A percentile compares a stretch with the other conserved stretches of the same genome.
Conservation (phyloP, 1,140 invertebrate genomes). For the Hermetia illucens region DNA sequence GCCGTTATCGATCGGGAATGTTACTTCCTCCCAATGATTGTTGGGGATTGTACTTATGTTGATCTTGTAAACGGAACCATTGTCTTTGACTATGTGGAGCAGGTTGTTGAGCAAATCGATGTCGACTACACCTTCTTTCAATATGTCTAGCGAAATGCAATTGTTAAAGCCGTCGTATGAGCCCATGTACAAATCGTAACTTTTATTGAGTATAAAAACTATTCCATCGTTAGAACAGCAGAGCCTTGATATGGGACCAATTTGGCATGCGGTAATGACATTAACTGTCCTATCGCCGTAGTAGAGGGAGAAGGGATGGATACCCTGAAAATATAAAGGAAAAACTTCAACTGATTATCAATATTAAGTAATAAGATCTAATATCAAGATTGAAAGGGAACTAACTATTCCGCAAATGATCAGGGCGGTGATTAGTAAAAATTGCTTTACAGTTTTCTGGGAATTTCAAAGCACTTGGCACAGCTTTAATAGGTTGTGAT, state of each 20-base stretch:
- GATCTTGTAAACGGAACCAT: not conserved
- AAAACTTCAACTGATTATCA: too few species aligned
- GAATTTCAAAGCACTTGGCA: too few species aligned
- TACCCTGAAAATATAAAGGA: too few species aligned
- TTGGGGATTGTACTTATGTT: not conserved
- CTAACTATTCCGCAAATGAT: too few species aligned
- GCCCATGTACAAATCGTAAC: constrained; percentile 11
- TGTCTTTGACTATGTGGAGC: constrained; percentile 1
- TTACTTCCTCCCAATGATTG: constrained; percentile 17
- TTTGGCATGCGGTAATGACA: too few species aligned
- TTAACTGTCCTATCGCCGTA: too few species aligned
- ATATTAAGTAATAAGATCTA: too few species aligned
- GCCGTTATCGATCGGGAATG: constrained; percentile 16
- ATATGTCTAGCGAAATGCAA: not conserved
- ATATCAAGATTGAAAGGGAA: too few species aligned
- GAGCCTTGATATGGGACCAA: not conserved
- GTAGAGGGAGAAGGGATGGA: too few species aligned
- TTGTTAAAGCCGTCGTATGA: constrained; percentile 22
- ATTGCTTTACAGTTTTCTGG: too few species aligned
- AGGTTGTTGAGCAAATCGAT: not conserved
- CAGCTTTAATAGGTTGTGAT: too few species aligned
- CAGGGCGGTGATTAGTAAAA: too few species aligned
- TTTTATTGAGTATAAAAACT: not conserved
- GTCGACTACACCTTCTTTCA: not conserved
- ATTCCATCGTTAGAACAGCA: not conserved